A percentile compares a stretch with the other conserved stretches of the same genome.
phyloP scores from a whole-genome alignment of 1,140 invertebrate species.

The Bicyclus anynana region DNA sequence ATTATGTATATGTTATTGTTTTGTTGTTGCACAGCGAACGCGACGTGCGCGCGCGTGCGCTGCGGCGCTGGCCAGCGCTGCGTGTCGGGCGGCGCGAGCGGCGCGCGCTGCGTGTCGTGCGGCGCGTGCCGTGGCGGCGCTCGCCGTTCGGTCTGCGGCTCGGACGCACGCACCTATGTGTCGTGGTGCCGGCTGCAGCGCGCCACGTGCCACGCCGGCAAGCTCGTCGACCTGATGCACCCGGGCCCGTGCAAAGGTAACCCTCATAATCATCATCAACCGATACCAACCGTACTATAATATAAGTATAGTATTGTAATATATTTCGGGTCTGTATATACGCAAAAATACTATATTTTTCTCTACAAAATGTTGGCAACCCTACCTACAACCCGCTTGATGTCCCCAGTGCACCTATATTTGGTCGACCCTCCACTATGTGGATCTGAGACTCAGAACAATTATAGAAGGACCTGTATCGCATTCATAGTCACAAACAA shows the following conservation, averaged over 20 bases:
- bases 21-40: slow-evolving; percentile 79
- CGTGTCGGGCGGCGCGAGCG: slow-evolving; percentile 83
- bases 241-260: slow-evolving; percentile 81
- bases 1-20: neutral
- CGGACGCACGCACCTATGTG: slow-evolving; percentile 89
- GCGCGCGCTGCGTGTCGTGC: slow-evolving; percentile 89
- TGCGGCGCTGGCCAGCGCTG: slow-evolving; percentile 88
- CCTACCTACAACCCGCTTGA: no score
- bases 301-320: no score
- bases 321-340: no score
- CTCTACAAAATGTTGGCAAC: no score
- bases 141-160: slow-evolving; percentile 84
- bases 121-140: slow-evolving; percentile 82
- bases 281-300: no score
- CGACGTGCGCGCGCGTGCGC: slow-evolving; percentile 85
- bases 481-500: no score
- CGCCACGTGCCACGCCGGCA: slow-evolving; percentile 88
- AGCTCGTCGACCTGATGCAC: slow-evolving; percentile 86
- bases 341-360: no score
- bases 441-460: no score
- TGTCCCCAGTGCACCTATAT: no score
- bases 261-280: no score
- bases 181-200: slow-evolving; percentile 93
- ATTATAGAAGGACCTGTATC: no score
- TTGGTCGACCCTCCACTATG: no score